A percentile compares a stretch with the other conserved stretches of the same genome.
phyloP scores from a whole-genome alignment of 1,140 invertebrate genomes.

The Drosophila tropicalis region DNA sequence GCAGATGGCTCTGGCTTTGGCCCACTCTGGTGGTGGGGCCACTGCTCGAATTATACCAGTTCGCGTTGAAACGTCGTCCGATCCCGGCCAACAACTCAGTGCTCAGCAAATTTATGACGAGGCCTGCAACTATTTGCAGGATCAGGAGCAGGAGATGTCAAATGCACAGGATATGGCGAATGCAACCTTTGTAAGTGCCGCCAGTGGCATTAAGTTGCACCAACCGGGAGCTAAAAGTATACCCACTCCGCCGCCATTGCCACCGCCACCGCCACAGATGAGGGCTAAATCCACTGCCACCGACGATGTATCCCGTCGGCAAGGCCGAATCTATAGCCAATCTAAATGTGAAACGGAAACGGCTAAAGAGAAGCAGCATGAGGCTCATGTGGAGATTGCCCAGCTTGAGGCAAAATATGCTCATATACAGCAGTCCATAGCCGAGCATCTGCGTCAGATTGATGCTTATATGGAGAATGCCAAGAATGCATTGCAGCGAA shows the following conservation, averaged over 20 bases:
- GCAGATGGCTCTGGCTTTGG: constrained; percentile 66
- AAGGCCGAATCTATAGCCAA: constrained; percentile 48
- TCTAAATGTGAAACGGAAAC: constrained; percentile 3
- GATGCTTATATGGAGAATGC: constrained; percentile 80
- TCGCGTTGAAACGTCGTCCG: constrained; percentile 33
- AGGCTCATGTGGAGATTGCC: constrained; percentile 68
- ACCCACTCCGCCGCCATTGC: constrained; percentile 19
- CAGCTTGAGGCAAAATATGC: constrained; percentile 77
- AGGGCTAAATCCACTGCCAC: constrained; percentile 35
- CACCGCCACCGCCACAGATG: constrained; percentile 32
- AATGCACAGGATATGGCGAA: constrained; percentile 27
- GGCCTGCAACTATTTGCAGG: constrained; percentile 70
- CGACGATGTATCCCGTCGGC: constrained; percentile 35
- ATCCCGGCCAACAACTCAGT: constrained; percentile 30
- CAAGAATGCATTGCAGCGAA: constrained; percentile 69
- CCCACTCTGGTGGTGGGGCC: constrained; percentile 8
- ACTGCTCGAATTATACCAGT: constrained; percentile 58
- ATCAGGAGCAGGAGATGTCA: constrained; percentile 53
- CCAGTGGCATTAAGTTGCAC: constrained; percentile 68
- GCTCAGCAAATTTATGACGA: constrained; percentile 73
- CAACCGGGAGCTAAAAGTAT: constrained; percentile 53
- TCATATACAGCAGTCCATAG: constrained; percentile 79
- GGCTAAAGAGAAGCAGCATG: constrained; percentile 46
- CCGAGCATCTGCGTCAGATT: constrained; percentile 76
- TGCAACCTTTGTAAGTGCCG: constrained; percentile 66